These are phyloP conservation scores for Epizoanthus fatuus DNA, from an alignment of 92 coral and sea anemone genomes.

Conservation along the genomic window DNA sequence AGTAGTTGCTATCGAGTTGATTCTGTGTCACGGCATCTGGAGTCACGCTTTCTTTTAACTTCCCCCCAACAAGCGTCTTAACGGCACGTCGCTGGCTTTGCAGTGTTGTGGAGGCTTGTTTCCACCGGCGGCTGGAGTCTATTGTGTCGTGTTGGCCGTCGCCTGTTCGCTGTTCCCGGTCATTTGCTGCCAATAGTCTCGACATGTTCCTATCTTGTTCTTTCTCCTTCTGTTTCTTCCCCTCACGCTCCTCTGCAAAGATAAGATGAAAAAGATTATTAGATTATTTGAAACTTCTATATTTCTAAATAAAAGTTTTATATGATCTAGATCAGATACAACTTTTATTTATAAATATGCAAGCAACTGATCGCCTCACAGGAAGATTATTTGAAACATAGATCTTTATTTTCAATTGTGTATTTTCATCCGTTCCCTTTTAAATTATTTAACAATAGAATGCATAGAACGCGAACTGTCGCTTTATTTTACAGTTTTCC, in stretches of 20 bases:
- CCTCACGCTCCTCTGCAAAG: conserved; percentile 25
- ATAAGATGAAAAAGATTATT: not conserved
- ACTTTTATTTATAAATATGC: no score
- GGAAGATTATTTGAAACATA: no score
- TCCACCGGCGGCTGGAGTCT: not conserved
- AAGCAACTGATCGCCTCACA: no score
- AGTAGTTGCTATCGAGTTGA: not conserved
- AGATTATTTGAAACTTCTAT: no score
- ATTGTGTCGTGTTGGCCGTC: not conserved
- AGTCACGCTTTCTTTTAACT: not conserved
- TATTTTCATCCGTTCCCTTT: no score
- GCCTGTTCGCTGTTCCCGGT: not conserved
- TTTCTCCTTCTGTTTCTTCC: conserved; percentile 14
- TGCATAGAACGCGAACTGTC: no score
- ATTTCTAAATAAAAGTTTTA: no score
- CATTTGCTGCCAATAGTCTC: not conserved
- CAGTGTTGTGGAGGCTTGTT: conserved; percentile 3
- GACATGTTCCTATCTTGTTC: conserved; percentile 5
- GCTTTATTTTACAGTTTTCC: no score
- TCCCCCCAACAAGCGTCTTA: not conserved
- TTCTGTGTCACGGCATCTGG: not conserved
- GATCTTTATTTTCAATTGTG: no score
- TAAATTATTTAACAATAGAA: no score
- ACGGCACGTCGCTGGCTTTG: conserved; percentile 7
- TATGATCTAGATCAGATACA: no score